These are phyloP conservation scores for Archegozetes longisetosus DNA, from an alignment of 1,140 invertebrate genomes.

Conservation along the genomic window DNA sequence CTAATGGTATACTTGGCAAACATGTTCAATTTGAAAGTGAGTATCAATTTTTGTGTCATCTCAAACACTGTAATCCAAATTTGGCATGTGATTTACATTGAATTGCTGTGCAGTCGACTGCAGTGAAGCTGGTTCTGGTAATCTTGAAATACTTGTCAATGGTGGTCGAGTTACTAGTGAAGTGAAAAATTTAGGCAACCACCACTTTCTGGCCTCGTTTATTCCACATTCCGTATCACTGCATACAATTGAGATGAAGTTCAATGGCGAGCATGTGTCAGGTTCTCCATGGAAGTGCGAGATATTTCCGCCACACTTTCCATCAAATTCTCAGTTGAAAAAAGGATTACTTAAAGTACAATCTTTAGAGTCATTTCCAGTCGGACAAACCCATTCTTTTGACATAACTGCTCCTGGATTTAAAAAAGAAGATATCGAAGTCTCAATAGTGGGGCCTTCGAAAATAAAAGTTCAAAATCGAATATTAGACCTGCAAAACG, in stretches of 20 bases:
- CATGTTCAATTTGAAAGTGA: constrained; percentile 91
- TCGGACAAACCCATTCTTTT: constrained; percentile 64
- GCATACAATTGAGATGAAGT: constrained; percentile 83
- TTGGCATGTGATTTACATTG: background rate
- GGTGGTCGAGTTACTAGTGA: constrained; percentile 85
- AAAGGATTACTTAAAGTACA: constrained; percentile 33
- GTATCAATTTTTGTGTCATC: constrained; percentile 26
- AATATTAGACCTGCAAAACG: constrained; percentile 35
- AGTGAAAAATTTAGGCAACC: constrained; percentile 75
- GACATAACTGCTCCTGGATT: constrained; percentile 54
- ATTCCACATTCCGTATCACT: constrained; percentile 66
- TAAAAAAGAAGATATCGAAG: constrained; percentile 41
- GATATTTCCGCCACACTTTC: constrained; percentile 44
- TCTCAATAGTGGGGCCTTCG: constrained; percentile 18
- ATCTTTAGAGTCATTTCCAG: constrained; percentile 67
- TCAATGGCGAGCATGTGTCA: constrained; percentile 81
- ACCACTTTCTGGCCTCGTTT: constrained; percentile 68
- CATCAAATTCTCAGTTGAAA: background rate
- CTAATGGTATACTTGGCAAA: constrained; percentile 65
- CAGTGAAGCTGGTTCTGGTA: constrained; percentile 79
- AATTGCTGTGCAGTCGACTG: constrained; percentile 73
- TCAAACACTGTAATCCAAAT: no score
- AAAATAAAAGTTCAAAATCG: constrained; percentile 22
- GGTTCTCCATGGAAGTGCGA: constrained; percentile 79
- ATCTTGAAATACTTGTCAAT: constrained; percentile 90